phyloP scores from a whole-genome alignment of 2,888 invertebrate genomes.

The Mesodorylaimus sp. region DNA sequence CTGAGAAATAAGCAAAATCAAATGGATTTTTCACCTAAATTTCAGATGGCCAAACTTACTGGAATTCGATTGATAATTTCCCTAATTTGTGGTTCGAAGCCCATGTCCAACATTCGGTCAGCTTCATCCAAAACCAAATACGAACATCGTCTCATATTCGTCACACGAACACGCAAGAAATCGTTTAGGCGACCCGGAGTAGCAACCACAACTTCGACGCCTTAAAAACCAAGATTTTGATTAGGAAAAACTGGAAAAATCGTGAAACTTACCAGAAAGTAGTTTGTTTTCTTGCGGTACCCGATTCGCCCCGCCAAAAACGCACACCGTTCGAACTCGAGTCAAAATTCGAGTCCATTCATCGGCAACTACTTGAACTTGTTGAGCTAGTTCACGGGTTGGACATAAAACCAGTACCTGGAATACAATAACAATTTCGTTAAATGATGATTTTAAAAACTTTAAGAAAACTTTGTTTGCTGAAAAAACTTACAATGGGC shows the following conservation, averaged over 20 bases:
- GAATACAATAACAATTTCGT: constrained; percentile 9
- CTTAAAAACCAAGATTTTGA: constrained; percentile 30
- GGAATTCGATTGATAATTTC: constrained; percentile 9
- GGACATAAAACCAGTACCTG: constrained; percentile 58
- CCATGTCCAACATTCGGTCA: constrained; percentile 93
- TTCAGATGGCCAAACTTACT: no score
- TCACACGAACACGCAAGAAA: constrained; percentile 69
- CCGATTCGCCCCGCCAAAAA: constrained; percentile 89
- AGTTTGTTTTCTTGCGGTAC: constrained; percentile 48
- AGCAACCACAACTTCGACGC: constrained; percentile 82
- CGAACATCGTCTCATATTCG: constrained; percentile 64
- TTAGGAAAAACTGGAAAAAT: background rate
- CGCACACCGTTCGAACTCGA: constrained; percentile 71
- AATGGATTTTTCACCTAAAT: no score
- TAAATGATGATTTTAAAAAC: no score
- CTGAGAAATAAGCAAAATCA: no score
- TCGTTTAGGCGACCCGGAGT: constrained; percentile 85
- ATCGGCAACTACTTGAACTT: constrained; percentile 61
- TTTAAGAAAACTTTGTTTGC: background rate
- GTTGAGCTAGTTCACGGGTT: constrained; percentile 55
- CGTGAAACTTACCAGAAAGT: constrained; percentile 32
- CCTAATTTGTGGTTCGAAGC: constrained; percentile 77
- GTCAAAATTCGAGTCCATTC: constrained; percentile 67
- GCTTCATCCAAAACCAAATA: constrained; percentile 87
- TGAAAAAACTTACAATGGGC: constrained; percentile 47